Evolutionary conservation across 2,113 vertebrate genomes (phyloP), one percentile per base, ranked within the genome.

Genomic region (Epinephelus moara): DNA sequence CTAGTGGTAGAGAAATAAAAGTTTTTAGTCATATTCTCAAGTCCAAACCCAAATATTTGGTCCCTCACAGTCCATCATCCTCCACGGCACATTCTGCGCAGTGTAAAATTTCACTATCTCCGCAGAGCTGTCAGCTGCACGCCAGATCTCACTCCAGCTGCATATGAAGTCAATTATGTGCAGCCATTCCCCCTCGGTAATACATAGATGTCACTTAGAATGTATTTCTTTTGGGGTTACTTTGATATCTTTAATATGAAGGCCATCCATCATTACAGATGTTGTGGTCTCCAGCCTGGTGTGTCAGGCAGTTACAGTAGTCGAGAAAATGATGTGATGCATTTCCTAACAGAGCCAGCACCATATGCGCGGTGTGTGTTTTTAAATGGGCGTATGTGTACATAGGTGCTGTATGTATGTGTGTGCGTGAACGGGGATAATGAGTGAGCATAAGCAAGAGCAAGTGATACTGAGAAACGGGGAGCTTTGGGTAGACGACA

Each of bases 161-260:
- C 90, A 90, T 85, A 84, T 92, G 88, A 91, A 90, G 86, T 90
- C 87, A 93, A 89, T 94, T 94, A 92, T 84, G 82, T 86, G 68
- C 82, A 80, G 71, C 70, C 85, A 67, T 88, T 90, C 70, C 70
- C 85, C 81, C 78, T 78, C 83, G 73, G 82, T 89, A 87, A 91
- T 74, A 85, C 87, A 84, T 61, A 37, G 67, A 88, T 92, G 89
- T 93, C 91, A 90, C 89, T 87, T 85, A 73, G 60, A 81, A 88
- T 90, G 85, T 84, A 59, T 90, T 91, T 92, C 82, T 89, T 93
- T 83, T 84, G 62, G 78, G 79, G 82, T 85, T 88, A 18, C 78
- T 80, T 79, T 82, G 81, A 90, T 88, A 87, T 89, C 71, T 90
- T 79, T 88, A 80, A 84, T 87, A 82, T 91, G 91, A 93, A 87